A percentile compares a stretch with the other conserved stretches of the same genome.
phyloP scores from a whole-genome alignment of 2,888 invertebrate genomes.

The Sminthurinus aureus region DNA sequence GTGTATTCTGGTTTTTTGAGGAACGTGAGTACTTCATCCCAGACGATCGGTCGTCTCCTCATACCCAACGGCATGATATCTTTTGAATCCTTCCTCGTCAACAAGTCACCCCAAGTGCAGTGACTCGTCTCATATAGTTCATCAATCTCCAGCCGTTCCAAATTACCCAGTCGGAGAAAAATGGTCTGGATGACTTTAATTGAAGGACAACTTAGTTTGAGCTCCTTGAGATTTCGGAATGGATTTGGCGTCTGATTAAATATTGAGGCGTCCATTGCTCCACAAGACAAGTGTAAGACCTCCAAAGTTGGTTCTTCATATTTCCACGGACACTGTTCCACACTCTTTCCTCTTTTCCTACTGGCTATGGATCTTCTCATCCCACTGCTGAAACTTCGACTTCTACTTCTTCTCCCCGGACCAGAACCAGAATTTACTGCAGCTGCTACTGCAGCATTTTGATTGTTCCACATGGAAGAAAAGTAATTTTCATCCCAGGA shows the following conservation, averaged over 20 bases:
- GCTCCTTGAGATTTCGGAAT: background rate
- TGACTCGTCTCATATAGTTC: background rate
- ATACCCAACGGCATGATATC: no score
- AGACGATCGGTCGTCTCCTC: background rate
- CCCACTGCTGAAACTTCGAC: background rate
- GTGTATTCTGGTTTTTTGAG: background rate
- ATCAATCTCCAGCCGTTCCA: background rate
- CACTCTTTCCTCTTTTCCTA: background rate
- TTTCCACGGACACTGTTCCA: background rate
- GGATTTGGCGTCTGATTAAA: background rate
- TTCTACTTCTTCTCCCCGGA: background rate
- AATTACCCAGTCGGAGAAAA: background rate
- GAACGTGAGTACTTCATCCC: conserved; percentile 1
- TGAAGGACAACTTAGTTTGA: background rate
- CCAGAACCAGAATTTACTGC: no score
- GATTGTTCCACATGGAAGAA: background rate
- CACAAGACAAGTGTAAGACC: background rate
- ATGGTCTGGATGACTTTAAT: background rate
- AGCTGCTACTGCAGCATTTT: no score
- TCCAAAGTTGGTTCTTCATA: background rate
- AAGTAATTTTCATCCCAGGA: background rate
- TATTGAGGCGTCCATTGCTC: background rate
- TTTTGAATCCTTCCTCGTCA: background rate
- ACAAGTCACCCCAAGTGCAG: background rate
- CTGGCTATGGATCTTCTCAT: background rate